Evolutionary conservation across 2,797 vertebrate species (phyloP).

Genomic region (Gobio occitaniae): DNA sequence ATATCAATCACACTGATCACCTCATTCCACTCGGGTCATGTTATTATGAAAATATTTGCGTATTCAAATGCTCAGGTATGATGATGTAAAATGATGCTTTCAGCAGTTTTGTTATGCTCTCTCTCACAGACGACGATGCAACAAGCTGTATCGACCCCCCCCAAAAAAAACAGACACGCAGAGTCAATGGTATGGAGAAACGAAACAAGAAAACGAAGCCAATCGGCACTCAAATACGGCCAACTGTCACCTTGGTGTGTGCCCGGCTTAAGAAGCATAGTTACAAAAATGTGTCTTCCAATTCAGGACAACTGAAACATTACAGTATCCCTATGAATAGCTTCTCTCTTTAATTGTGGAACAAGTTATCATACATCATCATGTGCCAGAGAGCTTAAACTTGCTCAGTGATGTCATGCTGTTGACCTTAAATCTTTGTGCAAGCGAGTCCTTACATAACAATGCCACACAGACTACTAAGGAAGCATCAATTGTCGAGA

Average conservation of each 20-base stretch:
- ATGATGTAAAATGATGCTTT: neutral
- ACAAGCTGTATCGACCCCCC: too few relatives aligned
- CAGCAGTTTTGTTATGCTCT: neutral
- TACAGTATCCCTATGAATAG: constrained; percentile 63
- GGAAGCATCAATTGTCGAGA: constrained; percentile 58
- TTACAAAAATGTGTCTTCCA: neutral
- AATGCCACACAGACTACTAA: constrained; percentile 45
- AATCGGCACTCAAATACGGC: neutral
- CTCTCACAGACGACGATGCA: too few relatives aligned
- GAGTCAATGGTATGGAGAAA: neutral
- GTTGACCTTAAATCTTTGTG: constrained; percentile 64
- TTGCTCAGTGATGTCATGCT: constrained; percentile 63
- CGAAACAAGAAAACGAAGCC: neutral
- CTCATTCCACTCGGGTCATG: too few relatives aligned
- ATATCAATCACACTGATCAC: too few relatives aligned
- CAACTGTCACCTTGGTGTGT: too few relatives aligned
- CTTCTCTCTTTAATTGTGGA: constrained; percentile 55
- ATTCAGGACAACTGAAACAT: neutral
- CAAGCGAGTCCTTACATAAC: constrained; percentile 50
- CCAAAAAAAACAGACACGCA: too few relatives aligned
- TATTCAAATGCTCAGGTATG: too few relatives aligned
- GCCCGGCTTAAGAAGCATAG: neutral
- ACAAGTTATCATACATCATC: constrained; percentile 56
- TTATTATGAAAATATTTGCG: too few relatives aligned
- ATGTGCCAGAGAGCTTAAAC: constrained; percentile 50